Evolutionary conservation across 2,888 invertebrate species (phyloP).

Genomic region (Drosophila acutilabella): DNA sequence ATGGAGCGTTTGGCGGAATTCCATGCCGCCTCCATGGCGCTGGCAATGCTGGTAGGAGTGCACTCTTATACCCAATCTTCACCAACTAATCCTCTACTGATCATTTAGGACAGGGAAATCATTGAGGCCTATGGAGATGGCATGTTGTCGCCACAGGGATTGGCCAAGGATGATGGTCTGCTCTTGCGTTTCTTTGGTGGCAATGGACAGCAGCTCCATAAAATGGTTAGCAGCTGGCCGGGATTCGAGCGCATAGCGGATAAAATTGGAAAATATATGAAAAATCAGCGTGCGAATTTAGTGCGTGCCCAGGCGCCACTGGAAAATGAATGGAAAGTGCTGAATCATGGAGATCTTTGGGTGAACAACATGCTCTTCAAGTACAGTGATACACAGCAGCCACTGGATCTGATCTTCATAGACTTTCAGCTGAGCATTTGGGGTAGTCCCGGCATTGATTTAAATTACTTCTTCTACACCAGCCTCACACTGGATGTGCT

Average conservation of each 20-base stretch:
- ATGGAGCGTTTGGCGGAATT: constrained; percentile 86
- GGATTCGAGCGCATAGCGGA: constrained; percentile 84
- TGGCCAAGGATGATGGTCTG: constrained; percentile 61
- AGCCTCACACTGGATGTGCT: constrained; percentile 78
- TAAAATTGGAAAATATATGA: constrained; percentile 74
- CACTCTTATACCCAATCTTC: no score
- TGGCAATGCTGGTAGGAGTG: constrained; percentile 85
- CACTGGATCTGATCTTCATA: constrained; percentile 72
- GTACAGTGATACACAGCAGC: constrained; percentile 66
- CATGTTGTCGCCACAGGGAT: constrained; percentile 62
- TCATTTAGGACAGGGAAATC: constrained; percentile 61
- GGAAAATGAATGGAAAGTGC: constrained; percentile 81
- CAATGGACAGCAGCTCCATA: constrained; percentile 66
- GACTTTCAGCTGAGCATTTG: constrained; percentile 83
- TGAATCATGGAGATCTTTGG: constrained; percentile 87
- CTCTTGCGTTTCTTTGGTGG: constrained; percentile 64
- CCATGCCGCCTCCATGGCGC: constrained; percentile 86
- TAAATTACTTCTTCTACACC: constrained; percentile 84
- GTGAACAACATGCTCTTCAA: constrained; percentile 86
- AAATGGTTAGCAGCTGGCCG: constrained; percentile 83
- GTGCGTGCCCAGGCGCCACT: constrained; percentile 66
- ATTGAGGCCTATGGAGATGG: constrained; percentile 65
- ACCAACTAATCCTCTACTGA: background rate
- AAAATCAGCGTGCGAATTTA: constrained; percentile 62
- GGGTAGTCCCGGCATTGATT: constrained; percentile 83